Conservation (phyloP, 2,888 invertebrate genomes). For the Aelia acuminata region DNA sequence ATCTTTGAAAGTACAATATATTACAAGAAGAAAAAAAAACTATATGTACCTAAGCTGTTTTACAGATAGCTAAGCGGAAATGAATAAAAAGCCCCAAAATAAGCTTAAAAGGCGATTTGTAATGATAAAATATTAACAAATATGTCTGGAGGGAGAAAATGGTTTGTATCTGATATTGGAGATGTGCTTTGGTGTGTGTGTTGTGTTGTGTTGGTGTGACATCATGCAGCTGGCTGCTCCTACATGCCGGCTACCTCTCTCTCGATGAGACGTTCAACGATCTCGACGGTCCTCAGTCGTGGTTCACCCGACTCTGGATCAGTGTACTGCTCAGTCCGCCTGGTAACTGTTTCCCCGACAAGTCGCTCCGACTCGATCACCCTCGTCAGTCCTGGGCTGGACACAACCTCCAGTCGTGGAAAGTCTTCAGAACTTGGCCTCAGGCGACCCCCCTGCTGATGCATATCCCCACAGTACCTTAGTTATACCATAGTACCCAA, state of each 20-base stretch:
- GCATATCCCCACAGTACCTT: constrained; percentile 47
- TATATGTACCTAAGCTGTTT: neutral
- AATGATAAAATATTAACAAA: neutral
- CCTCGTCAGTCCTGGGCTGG: constrained; percentile 82
- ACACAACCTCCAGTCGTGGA: constrained; percentile 90
- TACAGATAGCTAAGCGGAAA: neutral
- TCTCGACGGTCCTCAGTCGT: constrained; percentile 91
- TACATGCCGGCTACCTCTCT: constrained; percentile 81
- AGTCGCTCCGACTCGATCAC: constrained; percentile 92
- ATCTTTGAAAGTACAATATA: neutral
- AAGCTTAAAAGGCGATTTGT: neutral
- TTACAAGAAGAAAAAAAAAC: neutral
- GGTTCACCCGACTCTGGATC: constrained; percentile 89
- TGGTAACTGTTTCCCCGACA: constrained; percentile 88
- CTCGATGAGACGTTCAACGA: constrained; percentile 95
- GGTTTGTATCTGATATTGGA: neutral
- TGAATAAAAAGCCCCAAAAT: neutral
- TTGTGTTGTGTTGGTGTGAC: constrained; percentile 16
- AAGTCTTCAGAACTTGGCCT: constrained; percentile 78
- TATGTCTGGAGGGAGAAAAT: constrained; percentile 40
- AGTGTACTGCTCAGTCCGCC: constrained; percentile 88
- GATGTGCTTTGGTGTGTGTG: constrained; percentile 13
- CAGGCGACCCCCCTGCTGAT: constrained; percentile 65
- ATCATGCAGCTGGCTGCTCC: constrained; percentile 49
- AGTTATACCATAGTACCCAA: constrained; percentile 52